Conservation (phyloP, 2,113 vertebrate genomes). For the Melozone crissalis region DNA sequence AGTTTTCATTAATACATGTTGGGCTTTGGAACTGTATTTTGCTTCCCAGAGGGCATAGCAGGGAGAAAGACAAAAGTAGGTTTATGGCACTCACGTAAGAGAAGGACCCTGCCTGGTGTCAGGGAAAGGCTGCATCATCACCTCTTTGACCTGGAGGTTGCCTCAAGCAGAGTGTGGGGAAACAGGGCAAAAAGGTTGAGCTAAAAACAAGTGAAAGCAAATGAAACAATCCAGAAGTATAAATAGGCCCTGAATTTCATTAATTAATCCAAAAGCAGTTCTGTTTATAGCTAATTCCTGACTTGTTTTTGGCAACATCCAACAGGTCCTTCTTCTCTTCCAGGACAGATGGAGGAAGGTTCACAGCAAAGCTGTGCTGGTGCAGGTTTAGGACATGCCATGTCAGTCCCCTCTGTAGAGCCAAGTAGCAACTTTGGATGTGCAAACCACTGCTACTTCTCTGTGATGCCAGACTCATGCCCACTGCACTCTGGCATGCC, state of each 20-base stretch:
- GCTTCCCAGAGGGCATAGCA: neutral
- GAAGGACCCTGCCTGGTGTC: neutral
- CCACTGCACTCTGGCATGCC: neutral
- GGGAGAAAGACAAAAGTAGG: neutral
- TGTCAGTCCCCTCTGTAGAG: neutral
- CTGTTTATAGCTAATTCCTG: neutral
- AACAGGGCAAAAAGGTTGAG: neutral
- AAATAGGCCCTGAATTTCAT: neutral
- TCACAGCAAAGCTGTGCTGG: neutral
- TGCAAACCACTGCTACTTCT: neutral
- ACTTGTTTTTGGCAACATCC: neutral
- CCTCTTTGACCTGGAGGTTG: neutral
- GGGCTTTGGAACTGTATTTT: neutral
- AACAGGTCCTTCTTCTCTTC: neutral
- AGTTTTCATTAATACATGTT: neutral
- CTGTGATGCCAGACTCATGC: neutral
- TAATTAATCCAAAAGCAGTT: neutral
- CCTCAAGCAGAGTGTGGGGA: neutral
- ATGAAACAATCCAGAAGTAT: neutral
- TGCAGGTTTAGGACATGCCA: neutral
- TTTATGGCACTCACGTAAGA: neutral
- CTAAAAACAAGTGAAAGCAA: neutral
- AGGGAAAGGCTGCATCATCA: neutral
- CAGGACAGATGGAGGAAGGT: neutral
- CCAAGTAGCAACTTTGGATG: fast-evolving